Percentiles rank a stretch among this genome's conserved stretches.
Evolutionary conservation across 2,888 invertebrate genomes (phyloP).

Genomic region (Tridacna crocea): DNA sequence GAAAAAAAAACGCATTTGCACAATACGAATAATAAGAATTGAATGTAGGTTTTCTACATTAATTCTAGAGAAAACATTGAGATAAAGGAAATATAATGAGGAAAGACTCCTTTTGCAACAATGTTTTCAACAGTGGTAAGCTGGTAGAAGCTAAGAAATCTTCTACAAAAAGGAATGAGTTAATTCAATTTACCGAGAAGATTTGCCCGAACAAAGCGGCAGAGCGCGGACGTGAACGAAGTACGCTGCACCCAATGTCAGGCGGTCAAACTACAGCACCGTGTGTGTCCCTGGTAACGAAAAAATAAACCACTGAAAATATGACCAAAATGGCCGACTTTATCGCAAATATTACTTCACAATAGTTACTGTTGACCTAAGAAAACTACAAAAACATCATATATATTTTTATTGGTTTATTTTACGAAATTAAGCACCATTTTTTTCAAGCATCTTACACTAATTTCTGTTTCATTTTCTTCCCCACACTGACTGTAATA

Average conservation of each 20-base stretch:
- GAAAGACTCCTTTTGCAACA: no score
- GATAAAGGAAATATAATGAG: no score
- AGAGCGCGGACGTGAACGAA: slow-evolving; percentile 8
- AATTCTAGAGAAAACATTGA: no score
- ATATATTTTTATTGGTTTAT: slow-evolving; percentile 23
- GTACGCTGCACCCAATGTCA: not conserved
- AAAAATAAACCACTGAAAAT: slow-evolving; percentile 6
- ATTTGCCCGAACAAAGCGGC: no score
- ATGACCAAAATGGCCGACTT: not conserved
- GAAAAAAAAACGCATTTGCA: no score
- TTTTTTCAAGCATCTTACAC: slow-evolving; percentile 6
- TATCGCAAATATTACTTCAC: not conserved
- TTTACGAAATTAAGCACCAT: not conserved
- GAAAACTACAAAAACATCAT: slow-evolving; percentile 19
- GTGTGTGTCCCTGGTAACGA: slow-evolving; percentile 5
- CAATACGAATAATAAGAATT: no score
- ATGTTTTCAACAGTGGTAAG: no score
- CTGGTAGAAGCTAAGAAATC: not conserved
- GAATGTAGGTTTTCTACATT: no score
- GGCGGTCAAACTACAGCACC: not conserved
- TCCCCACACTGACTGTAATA: slow-evolving; percentile 13
- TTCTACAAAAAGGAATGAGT: no score
- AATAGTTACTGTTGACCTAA: not conserved
- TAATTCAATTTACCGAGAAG: no score
- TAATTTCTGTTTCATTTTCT: slow-evolving; percentile 25